Base-by-base conservation (phyloP, 2,113 vertebrate species). In the Lepisosteus osseus region DNA sequence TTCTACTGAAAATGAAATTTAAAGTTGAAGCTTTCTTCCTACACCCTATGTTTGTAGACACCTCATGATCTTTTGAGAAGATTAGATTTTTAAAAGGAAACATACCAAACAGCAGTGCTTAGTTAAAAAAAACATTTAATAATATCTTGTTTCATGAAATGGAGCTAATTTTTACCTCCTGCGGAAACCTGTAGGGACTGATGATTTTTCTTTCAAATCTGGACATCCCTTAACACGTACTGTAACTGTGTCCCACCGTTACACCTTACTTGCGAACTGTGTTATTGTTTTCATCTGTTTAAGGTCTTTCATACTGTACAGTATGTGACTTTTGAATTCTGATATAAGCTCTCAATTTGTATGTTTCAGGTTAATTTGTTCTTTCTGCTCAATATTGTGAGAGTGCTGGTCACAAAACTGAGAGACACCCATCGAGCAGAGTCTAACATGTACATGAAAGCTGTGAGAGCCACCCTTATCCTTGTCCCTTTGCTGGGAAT, bases 381-480 rank as follows among this genome's bases (percentile, higher is more conserved):
- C 90, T 98, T 99, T 79, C 82, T 99, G 78, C 91, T 99, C 15
- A 98, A 99, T 73, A 99, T 99, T 6, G 95, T 99, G 44, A 90
- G 97, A 17, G 97, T 99, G 71, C 82, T 99, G 66, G 95, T 99
- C 79, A 96, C 93, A 68, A 99, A 99, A 79, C 81, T 99, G 61
- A 89, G 94, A 77, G 92, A 98, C 56, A 96, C 94, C 0, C 97
- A 97, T 74, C 91, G 95, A 11, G 93, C 94, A 0, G 97, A 99
- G 77, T 93, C 94, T 54, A 94, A 95, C 86, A 96, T 98, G 96
- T 99, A 99, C 73, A 96, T 99, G 96, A 99, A 99, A 86, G 97
- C 96, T 0, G 97, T 98, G 76, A 90, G 96, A 80, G 97, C 97
- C 80, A 97, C 97, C 3, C 86, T 99, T 74, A 94, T 99, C 81